Evolutionary conservation across 2,797 vertebrate genomes (phyloP), one percentile per base, ranked within the genome.

Genomic region (Chiloscyllium punctatum): DNA sequence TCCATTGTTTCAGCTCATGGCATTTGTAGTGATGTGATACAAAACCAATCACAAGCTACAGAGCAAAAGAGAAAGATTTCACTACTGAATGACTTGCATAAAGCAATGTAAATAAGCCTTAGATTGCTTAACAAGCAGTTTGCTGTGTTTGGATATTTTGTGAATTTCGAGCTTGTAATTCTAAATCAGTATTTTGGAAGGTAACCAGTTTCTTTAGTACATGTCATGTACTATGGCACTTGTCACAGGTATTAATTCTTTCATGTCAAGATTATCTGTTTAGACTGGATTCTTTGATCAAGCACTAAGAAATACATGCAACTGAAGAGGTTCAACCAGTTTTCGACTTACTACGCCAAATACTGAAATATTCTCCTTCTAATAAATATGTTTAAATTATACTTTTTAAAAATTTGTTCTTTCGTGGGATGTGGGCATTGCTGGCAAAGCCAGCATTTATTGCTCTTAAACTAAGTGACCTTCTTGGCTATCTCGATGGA

Each of bases 301-400:
- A 42, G 18, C 82, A 48, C 37, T 0, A 42, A 84, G 42, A 48
- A 48, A 84, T 5, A 84, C 42, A 18, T 37, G 13, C 37, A 82
- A 21, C n/a, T 42, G 77, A 82, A 82, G 77, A 42, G n/a, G 18
- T 21, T 82, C 4, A 42, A 82, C 15, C n/a, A 5, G 4, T 84
- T 42, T 84, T 68, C 82, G 95, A 95, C 95, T 95, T 95, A 18
- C 82, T 96, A 84, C 25, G 68, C 95, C 57, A 84, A 82, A 94
- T 95, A 21, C 42, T 48, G 82, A 84, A 84, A 84, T 48, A 42
- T 48, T 84, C 37, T 25, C 94, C 92, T 95, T 95, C 86, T 9
- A 91, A 74, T 95, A 25, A 23, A 18, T 1, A 48, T 48, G 82
- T 48, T 84, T 84, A 84, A 84, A 48, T 23, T 5, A 21, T 6